Conservation (phyloP, 2,113 vertebrate species). For the Tenebrosternarchus preto region DNA sequence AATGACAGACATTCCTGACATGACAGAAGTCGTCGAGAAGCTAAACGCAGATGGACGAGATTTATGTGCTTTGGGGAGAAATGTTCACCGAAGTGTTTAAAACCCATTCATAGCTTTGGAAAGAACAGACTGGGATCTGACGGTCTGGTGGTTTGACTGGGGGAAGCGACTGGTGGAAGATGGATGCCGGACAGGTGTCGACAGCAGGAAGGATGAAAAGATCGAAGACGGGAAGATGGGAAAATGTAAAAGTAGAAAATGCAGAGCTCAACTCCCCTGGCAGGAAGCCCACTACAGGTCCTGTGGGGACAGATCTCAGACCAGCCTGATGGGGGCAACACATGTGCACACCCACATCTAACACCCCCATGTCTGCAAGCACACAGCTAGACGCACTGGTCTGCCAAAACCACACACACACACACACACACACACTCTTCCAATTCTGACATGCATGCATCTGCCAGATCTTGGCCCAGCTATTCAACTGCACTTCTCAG, state of each 20-base stretch:
- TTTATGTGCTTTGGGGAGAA: neutral
- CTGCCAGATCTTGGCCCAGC: conserved; percentile 39
- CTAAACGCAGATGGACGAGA: neutral
- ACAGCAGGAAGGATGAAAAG: neutral
- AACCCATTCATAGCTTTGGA: neutral
- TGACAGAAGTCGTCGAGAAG: neutral
- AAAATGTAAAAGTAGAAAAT: conserved; percentile 18
- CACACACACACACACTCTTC: conserved; percentile 38
- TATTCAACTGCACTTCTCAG: conserved; percentile 47
- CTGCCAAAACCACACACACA: neutral
- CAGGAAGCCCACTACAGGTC: conserved; percentile 23
- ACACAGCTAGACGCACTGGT: too few species aligned
- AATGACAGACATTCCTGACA: neutral
- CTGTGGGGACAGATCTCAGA: conserved; percentile 16
- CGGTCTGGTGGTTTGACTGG: neutral
- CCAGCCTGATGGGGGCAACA: conserved; percentile 16
- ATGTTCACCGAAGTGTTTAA: neutral
- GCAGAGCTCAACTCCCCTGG: neutral
- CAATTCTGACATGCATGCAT: conserved; percentile 19
- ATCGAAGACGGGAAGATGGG: neutral
- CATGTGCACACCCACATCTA: neutral
- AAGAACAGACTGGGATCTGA: neutral
- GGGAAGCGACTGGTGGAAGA: neutral
- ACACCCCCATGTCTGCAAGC: too few species aligned
- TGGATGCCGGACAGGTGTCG: neutral